Conservation (phyloP, 1,140 invertebrate genomes). For the Spodoptera frugiperda region DNA sequence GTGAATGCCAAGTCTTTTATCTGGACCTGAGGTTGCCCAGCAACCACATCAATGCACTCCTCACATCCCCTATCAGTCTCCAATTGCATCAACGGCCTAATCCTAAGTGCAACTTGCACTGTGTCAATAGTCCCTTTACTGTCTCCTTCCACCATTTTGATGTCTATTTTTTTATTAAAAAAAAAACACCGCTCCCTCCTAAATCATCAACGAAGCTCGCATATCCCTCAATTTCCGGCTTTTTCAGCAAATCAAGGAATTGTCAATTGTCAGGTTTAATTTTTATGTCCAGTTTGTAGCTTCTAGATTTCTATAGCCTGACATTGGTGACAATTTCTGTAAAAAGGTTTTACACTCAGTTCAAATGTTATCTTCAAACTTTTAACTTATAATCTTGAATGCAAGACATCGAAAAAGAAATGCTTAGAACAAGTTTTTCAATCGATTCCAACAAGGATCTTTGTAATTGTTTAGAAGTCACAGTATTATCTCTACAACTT, state of each 20-base stretch:
- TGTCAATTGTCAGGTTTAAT: slow-evolving; percentile 48
- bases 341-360: slow-evolving; percentile 26
- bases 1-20: slow-evolving; percentile 94
- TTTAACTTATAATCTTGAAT: not conserved
- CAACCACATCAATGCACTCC: slow-evolving; percentile 88
- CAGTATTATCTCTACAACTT: not conserved
- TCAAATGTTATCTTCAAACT: not conserved
- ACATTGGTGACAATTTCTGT: slow-evolving; percentile 24
- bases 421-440: not conserved
- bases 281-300: slow-evolving; percentile 17
- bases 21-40: slow-evolving; percentile 89
- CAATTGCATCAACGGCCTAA: slow-evolving; percentile 91
- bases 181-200: slow-evolving; percentile 37
- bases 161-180: not conserved
- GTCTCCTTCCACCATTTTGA: slow-evolving; percentile 70
- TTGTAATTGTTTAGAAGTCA: too few species aligned
- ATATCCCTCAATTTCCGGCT: slow-evolving; percentile 32
- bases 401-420: too few species aligned
- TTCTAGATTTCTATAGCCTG: slow-evolving; percentile 16
- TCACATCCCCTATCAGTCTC: slow-evolving; percentile 91
- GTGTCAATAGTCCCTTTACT: slow-evolving; percentile 77
- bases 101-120: slow-evolving; percentile 92
- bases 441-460: not conserved
- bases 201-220: slow-evolving; percentile 6
- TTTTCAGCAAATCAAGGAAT: slow-evolving; percentile 35